Evolutionary conservation across 2,888 invertebrate genomes (phyloP), one percentile per base, ranked within the genome.

Genomic region (Agriopis marginaria): DNA sequence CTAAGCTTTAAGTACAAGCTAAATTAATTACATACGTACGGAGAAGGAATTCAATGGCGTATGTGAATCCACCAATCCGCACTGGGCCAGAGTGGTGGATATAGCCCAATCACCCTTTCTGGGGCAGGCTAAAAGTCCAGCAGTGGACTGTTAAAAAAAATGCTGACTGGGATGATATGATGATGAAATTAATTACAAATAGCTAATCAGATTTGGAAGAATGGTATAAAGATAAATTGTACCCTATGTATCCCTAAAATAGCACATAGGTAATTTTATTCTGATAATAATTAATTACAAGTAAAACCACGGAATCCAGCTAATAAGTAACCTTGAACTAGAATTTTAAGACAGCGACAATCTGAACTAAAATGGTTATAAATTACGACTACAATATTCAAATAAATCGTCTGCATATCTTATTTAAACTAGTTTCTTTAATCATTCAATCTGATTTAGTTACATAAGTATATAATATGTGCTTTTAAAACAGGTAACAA

Each of bases 311-410:
- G 6, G 17, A 14, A 14, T 14, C 6, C 11, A 0, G 12, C 5
- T 40, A 51, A 51, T 14, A 7, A 3, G 23, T 53, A 40, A 55
- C 55, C 55, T 55, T 55, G 55, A 40, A 14, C 39, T 54, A 17
- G 23, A 39, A n/a, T n/a, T 54, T 53, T 12, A 7, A 12, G 1
- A n/a, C 1, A 54, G 1, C 8, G 39, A 44, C 7, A 44, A 56
- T 17, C 42, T 11, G 5, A 56, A 56, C 56, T n/a, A 17, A 55
- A 42, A 17, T 42, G 11, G 10, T 10, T 17, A 12, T 47, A 58
- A 58, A 17, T 45, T 45, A 32, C 10, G 0, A 58, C n/a, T 45
- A 44, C 45, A 14, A 23, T 58, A 58, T 58, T 58, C 58, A 58
- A 32, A 58, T 32, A 45, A 45, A n/a, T 58, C 45, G 8, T 47